Evolutionary conservation across 2,888 invertebrate genomes (phyloP), one percentile per base, ranked within the genome.

Genomic region (Leptinotarsa juncta): DNA sequence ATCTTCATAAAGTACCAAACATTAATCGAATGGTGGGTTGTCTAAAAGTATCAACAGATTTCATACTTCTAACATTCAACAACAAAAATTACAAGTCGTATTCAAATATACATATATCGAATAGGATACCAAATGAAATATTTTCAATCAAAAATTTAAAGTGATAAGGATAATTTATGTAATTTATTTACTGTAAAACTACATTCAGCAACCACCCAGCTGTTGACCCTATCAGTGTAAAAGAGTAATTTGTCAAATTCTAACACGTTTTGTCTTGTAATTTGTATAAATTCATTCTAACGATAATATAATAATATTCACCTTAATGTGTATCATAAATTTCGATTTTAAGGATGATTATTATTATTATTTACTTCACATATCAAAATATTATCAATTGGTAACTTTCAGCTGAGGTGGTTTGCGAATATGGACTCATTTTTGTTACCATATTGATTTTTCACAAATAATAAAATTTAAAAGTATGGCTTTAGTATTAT

Each of bases 91-190:
- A 7, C 32, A 32, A 32, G 32, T 32, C 7, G 32, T 32, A 32
- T 32, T 32, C 32, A 32, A 32, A 32, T 10, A 53, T 53, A 50
- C 15, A 26, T 50, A 67, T 68, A 68, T 68, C 67, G 51, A 51
- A 51, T 68, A 68, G 14, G 15, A 68, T 55, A 68, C 67, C 67
- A 68, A 68, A 57, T 69, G 57, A 69, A 53, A 68, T 68, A 32
- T 18, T 68, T 32, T 69, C 7, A 69, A 69, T 55, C 57, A 69
- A 57, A 69, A 55, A 23, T 20, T 18, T 32, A 62, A 57, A 57
- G 23, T 67, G 16, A n/a, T 55, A 55, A n/a, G 42, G 18, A 57
- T 69, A 42, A 42, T 10, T 42, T 42, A 42, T 42, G 42, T 42
- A 42, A 42, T 69, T 69, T 69, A 69, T 69, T 69, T 48, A 69